These are phyloP conservation scores for Gonioctena quinquepunctata DNA, from an alignment of 1,140 invertebrate genomes.

Conservation along the genomic window DNA sequence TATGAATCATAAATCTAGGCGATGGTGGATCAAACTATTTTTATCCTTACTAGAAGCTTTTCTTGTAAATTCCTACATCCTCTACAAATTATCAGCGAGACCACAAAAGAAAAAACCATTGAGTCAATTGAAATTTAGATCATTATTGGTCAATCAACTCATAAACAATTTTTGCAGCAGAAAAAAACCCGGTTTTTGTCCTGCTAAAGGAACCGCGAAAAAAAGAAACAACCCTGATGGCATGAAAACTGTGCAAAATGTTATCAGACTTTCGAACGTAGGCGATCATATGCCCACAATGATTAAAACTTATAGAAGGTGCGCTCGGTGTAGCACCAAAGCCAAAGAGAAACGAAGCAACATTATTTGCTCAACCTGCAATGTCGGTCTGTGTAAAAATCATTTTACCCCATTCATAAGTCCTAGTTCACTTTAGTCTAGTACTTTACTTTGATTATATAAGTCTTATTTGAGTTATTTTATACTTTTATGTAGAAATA, in stretches of 20 bases:
- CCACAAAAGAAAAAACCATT: not conserved
- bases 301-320: not conserved
- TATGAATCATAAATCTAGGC: constrained; percentile 8
- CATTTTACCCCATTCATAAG: too few species aligned
- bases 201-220: not conserved
- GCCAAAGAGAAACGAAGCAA: not conserved
- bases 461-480: too few species aligned
- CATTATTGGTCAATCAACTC: not conserved
- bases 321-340: not conserved
- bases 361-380: too few species aligned
- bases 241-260: not conserved
- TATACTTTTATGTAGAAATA: too few species aligned
- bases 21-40: not conserved
- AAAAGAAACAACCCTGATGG: not conserved
- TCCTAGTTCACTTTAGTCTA: too few species aligned
- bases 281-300: not conserved
- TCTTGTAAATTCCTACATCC: not conserved
- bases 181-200: not conserved
- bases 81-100: not conserved
- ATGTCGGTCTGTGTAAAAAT: too few species aligned
- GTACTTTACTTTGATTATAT: too few species aligned
- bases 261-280: not conserved
- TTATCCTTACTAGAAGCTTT: not conserved
- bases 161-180: not conserved
- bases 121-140: not conserved